These are phyloP conservation scores for Pristionchus exspectatus DNA, from an alignment of 2,888 invertebrate genomes.

Conservation along the genomic window DNA sequence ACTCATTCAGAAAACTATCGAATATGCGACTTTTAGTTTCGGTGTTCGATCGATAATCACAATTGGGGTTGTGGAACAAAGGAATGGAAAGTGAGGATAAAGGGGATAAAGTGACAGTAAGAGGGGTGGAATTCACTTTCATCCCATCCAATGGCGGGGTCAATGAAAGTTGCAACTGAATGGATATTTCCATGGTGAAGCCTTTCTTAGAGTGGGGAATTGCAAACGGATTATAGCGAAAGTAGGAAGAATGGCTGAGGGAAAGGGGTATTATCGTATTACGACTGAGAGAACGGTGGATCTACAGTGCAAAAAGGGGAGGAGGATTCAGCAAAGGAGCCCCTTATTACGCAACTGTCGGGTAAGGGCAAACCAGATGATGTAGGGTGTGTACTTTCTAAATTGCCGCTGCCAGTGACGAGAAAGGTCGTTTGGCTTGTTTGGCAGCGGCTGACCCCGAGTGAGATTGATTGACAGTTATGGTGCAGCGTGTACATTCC, in stretches of 20 bases:
- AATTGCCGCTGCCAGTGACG: background rate
- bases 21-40: background rate
- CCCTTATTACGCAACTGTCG: background rate
- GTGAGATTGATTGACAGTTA: background rate
- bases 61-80: background rate
- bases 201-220: background rate
- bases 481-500: background rate
- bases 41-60: conserved; percentile 36
- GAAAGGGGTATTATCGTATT: conserved; percentile 43
- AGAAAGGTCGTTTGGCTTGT: conserved; percentile 18
- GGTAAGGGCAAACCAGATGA: conserved; percentile 12
- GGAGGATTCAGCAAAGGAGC: background rate
- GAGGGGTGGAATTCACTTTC: conserved; percentile 25
- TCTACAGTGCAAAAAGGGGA: background rate
- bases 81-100: background rate
- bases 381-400: background rate
- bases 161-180: background rate
- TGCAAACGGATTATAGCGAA: background rate
- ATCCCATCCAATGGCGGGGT: background rate
- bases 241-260: background rate
- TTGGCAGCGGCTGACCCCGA: conserved; percentile 1
- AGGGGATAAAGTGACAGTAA: conserved; percentile 20
- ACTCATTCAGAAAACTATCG: background rate
- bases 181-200: background rate
- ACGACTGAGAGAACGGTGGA: conserved; percentile 4